Evolutionary conservation across 2,113 vertebrate genomes (phyloP).

Genomic region (Dryoscopus gambensis): DNA sequence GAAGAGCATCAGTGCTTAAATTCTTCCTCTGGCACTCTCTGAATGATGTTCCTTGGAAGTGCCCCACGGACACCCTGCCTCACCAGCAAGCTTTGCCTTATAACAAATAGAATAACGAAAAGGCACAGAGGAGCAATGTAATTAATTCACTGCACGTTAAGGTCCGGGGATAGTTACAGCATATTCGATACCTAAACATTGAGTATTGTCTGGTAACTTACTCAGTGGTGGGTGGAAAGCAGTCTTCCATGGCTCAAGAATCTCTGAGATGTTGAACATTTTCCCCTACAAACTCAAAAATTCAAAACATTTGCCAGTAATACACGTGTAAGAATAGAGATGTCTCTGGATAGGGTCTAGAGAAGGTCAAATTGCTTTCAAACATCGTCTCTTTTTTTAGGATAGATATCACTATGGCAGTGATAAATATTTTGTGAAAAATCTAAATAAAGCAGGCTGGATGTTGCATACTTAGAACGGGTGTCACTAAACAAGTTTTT

Average conservation of each 20-base stretch:
- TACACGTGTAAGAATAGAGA: conserved; percentile 55
- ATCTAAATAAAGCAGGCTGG: conserved; percentile 46
- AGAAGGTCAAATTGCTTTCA: conserved; percentile 50
- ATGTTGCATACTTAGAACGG: not conserved
- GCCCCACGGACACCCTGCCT: not conserved
- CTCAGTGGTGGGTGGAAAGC: not conserved
- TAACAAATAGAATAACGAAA: not conserved
- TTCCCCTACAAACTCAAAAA: conserved; percentile 56
- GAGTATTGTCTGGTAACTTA: not conserved
- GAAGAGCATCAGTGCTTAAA: not conserved
- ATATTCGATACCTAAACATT: not conserved
- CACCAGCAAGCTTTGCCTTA: not conserved
- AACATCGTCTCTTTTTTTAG: conserved; percentile 43
- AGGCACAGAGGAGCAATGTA: not conserved
- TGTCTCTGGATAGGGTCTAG: conserved; percentile 9
- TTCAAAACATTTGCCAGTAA: conserved; percentile 61
- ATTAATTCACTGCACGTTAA: not conserved
- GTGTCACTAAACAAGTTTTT: not conserved
- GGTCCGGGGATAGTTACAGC: not conserved
- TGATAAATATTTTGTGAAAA: conserved; percentile 65
- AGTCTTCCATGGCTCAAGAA: conserved; percentile 26
- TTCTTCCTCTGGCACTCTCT: not conserved
- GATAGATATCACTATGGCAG: conserved; percentile 57
- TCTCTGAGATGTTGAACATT: conserved; percentile 54
- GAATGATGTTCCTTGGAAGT: not conserved